Percentiles rank a stretch among this genome's conserved stretches.
phyloP scores from a whole-genome alignment of 2,888 invertebrate genomes.

The Mellilla xanthometata region DNA sequence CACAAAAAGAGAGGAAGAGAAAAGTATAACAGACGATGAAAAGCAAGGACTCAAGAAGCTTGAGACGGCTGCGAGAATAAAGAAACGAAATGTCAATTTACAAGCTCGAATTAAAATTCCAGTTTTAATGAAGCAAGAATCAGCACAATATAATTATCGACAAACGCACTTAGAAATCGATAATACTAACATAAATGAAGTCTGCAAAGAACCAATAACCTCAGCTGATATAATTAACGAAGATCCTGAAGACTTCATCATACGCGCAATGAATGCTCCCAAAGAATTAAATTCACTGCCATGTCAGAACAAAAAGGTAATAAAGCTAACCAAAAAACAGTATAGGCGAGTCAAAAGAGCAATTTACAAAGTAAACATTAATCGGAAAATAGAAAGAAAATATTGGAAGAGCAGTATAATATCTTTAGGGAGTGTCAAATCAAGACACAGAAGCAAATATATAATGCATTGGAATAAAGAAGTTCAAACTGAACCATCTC shows the following conservation, averaged over 20 bases:
- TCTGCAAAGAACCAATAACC: neutral
- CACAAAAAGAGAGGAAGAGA: neutral
- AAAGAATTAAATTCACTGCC: slow-evolving; percentile 30
- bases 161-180: too few relatives aligned
- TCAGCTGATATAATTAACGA: too few relatives aligned
- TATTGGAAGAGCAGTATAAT: slow-evolving; percentile 36
- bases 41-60: neutral
- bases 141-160: slow-evolving; percentile 1
- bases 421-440: slow-evolving; percentile 46
- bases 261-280: too few relatives aligned
- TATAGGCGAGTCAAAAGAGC: slow-evolving; percentile 60
- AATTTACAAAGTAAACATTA: slow-evolving; percentile 43
- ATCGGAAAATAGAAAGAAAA: slow-evolving; percentile 23
- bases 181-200: neutral
- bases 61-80: neutral
- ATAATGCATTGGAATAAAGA: slow-evolving; percentile 23
- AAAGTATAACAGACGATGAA: neutral
- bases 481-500: slow-evolving; percentile 33
- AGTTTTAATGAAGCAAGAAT: neutral
- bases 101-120: neutral
- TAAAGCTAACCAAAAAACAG: slow-evolving; percentile 57
- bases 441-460: slow-evolving; percentile 25
- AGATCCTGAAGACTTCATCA: too few relatives aligned
- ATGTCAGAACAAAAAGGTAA: slow-evolving; percentile 52
- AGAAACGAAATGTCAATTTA: neutral